A percentile compares a stretch with the other conserved stretches of the same genome.
These are phyloP conservation scores for Coleophora deauratella DNA, from an alignment of 2,888 invertebrate species.

Conservation along the genomic window DNA sequence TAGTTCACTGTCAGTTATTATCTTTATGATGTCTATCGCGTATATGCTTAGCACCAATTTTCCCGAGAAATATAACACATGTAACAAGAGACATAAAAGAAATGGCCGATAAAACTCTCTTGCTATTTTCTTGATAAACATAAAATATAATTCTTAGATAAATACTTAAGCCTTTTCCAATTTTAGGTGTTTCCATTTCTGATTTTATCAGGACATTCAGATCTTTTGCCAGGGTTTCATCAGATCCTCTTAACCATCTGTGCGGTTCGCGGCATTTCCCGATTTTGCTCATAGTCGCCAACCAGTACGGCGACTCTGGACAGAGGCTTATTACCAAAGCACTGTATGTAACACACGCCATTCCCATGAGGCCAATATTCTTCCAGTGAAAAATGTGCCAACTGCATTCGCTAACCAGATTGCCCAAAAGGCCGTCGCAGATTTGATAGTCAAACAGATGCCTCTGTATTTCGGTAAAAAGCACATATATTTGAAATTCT, in stretches of 20 bases:
- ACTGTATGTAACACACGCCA: no score
- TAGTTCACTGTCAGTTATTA: constrained; percentile 14
- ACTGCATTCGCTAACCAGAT: no score
- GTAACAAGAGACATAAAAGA: constrained; percentile 1
- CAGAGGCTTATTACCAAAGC: constrained; percentile 12
- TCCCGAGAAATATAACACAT: constrained; percentile 12
- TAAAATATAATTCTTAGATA: background rate
- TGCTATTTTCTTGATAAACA: background rate
- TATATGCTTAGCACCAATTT: no score
- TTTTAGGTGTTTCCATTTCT: background rate
- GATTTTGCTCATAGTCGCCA: constrained; percentile 14
- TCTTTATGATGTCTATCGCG: constrained; percentile 18
- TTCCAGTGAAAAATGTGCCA: no score
- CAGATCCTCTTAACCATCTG: constrained; percentile 16
- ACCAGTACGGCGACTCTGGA: constrained; percentile 19
- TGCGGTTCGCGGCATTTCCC: constrained; percentile 14
- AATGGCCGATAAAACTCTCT: constrained; percentile 1
- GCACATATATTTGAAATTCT: background rate
- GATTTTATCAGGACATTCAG: background rate
- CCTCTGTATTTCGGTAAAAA: constrained; percentile 15
- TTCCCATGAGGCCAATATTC: no score
- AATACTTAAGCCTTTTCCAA: background rate
- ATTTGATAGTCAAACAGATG: constrained; percentile 15
- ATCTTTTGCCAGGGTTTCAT: background rate
- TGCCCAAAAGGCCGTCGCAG: no score